Base-by-base conservation (phyloP, 2,797 vertebrate genomes). In the Sardinella longiceps region DNA sequence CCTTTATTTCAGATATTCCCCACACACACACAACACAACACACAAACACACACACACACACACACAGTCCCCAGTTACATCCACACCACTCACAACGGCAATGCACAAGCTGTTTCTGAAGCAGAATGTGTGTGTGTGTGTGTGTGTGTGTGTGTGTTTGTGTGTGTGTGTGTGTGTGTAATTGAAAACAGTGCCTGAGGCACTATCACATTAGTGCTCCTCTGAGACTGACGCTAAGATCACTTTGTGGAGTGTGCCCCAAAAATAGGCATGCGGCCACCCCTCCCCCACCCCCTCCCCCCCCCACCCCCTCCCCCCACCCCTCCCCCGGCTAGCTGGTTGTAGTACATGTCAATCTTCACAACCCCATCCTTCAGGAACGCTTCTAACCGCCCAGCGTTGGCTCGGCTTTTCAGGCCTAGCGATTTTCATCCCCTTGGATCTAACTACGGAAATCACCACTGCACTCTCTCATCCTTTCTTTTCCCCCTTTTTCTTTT, bases 171-270 rank as follows among this genome's bases (percentile, higher is more conserved):
- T 30, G 3, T 12, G 9, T 28, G 87, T 87, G 86, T 92, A 91
- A 93, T 92, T 93, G 90, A 86, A 86, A 88, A 93, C 91, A 93
- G 81, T 89, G 91, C 92, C 90, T 88, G 39, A 84, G 91, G 91
- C 90, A 85, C 85, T 81, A 86, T 89, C 87, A 86, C 89, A 90
- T 93, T 89, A 89, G 89, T 90, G 90, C 87, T 90, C 90, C 89
- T 84, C 80, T 88, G 91, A 92, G 91, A 92, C 88, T 87, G 81
- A 84, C 87, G 89, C 80, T 86, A 84, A 88, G 87, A 88, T 88
- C 87, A 83, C 84, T 92, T 92, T 90, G 90, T 87, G 87, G 83
- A 91, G 87, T 86, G 88, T 84, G 83, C 83, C 85, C 82, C 88
- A 87, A 85, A 82, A 89, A 91, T 85, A 92, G 83, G 89, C 81